Conservation (phyloP, 2,797 vertebrate species). For the Micrastur ruficollis region DNA sequence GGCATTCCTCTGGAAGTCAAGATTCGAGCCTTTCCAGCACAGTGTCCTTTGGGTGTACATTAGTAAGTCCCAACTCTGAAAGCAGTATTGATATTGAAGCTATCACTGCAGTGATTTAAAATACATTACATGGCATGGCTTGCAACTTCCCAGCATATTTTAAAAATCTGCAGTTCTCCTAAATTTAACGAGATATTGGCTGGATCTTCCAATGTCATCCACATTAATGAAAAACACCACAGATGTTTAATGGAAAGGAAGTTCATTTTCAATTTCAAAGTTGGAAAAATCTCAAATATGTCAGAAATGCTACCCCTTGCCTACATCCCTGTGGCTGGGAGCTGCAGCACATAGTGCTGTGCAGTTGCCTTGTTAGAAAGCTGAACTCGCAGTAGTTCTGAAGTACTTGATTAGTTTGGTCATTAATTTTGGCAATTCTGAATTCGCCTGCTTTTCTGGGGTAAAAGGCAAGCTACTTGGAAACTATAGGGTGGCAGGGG, state of each 20-base stretch:
- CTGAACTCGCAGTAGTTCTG: background rate
- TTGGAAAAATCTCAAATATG: background rate
- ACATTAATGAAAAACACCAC: background rate
- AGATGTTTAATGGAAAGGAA: background rate
- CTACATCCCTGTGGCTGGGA: background rate
- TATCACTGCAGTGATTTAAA: background rate
- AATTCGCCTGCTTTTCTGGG: background rate
- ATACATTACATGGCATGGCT: background rate
- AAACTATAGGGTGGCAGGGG: background rate
- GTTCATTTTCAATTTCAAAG: background rate
- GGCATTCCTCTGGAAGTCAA: background rate
- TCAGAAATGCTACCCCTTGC: background rate
- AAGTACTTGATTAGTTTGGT: background rate
- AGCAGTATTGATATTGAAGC: background rate
- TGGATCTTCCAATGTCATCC: background rate
- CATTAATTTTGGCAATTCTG: background rate
- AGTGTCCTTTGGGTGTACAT: background rate
- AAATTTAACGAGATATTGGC: background rate
- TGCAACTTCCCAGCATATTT: background rate
- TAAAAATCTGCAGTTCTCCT: background rate
- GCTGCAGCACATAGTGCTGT: background rate
- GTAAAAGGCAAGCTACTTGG: background rate
- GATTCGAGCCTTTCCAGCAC: background rate
- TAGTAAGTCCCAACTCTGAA: background rate
- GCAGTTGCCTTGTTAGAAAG: background rate